A percentile compares a stretch with the other conserved stretches of the same genome.
Conservation (phyloP, 2,797 vertebrate species). For the Ceryle rudis region DNA sequence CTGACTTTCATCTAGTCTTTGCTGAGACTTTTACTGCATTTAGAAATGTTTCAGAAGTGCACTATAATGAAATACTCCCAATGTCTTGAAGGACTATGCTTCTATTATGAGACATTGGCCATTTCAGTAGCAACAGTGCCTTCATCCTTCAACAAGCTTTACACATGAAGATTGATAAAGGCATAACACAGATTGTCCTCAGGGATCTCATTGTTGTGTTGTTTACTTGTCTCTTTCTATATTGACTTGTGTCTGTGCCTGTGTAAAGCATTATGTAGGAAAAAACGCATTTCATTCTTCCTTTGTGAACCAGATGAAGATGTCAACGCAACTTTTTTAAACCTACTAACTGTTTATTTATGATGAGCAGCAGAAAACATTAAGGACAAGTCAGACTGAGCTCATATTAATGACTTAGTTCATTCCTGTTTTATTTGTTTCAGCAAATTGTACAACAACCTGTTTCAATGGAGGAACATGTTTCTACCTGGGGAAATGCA, state of each 20-base stretch:
- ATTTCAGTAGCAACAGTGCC: background rate
- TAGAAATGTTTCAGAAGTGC: background rate
- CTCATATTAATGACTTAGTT: background rate
- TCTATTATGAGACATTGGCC: background rate
- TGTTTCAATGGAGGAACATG: conserved; percentile 90
- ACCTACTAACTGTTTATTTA: background rate
- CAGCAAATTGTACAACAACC: conserved; percentile 88
- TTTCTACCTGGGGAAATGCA: conserved; percentile 90
- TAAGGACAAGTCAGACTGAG: background rate
- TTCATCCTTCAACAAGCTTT: background rate
- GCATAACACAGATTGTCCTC: background rate
- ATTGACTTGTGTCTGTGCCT: background rate
- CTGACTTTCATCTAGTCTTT: background rate
- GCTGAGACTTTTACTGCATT: background rate
- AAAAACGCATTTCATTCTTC: background rate
- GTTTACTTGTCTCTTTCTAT: background rate
- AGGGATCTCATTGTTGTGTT: background rate
- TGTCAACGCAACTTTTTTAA: background rate
- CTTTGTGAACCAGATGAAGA: background rate
- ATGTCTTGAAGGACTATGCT: background rate
- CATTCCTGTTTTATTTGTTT: conserved; percentile 19
- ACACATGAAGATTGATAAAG: background rate
- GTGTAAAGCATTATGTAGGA: background rate
- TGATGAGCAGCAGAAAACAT: background rate
- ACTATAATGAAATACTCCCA: background rate